These are phyloP conservation scores for Emydoidea blandingii DNA, from an alignment of 2,797 vertebrate species.

Conservation along the genomic window DNA sequence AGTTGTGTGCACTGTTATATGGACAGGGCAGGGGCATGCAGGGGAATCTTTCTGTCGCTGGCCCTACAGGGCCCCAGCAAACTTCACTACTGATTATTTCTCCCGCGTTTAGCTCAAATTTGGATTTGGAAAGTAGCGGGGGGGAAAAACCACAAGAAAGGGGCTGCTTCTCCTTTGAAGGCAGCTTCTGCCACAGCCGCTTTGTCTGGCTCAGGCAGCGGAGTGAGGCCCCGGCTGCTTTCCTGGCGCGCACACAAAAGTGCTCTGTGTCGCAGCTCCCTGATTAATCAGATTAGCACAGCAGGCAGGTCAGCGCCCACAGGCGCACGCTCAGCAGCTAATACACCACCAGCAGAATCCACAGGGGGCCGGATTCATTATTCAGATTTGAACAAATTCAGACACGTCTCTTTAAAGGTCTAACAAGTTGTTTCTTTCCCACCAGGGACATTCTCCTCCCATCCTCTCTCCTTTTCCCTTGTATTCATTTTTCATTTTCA, in stretches of 20 bases:
- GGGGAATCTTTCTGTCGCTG: background rate
- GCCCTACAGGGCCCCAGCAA: background rate
- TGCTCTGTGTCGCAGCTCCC: too few species aligned
- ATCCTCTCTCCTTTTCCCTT: background rate
- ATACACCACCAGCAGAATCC: background rate
- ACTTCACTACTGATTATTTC: too few species aligned
- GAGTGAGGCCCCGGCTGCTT: background rate
- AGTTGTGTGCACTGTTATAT: background rate
- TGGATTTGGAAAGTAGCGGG: background rate
- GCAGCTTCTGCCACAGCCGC: background rate
- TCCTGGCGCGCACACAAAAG: background rate
- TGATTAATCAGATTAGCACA: background rate
- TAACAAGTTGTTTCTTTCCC: conserved; percentile 51
- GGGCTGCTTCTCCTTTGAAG: background rate
- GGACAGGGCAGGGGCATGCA: background rate
- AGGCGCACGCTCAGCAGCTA: background rate
- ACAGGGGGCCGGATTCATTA: background rate
- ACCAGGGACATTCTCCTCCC: background rate
- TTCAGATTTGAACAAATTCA: conserved; percentile 52
- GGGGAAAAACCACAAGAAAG: too few species aligned
- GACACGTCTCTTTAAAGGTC: conserved; percentile 20
- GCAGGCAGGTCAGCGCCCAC: background rate
- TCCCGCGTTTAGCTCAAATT: too few species aligned
- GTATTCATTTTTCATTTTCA: background rate
- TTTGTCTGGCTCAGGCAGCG: background rate